Conservation (phyloP, 2,113 vertebrate genomes). For the Microtus richardsoni region DNA sequence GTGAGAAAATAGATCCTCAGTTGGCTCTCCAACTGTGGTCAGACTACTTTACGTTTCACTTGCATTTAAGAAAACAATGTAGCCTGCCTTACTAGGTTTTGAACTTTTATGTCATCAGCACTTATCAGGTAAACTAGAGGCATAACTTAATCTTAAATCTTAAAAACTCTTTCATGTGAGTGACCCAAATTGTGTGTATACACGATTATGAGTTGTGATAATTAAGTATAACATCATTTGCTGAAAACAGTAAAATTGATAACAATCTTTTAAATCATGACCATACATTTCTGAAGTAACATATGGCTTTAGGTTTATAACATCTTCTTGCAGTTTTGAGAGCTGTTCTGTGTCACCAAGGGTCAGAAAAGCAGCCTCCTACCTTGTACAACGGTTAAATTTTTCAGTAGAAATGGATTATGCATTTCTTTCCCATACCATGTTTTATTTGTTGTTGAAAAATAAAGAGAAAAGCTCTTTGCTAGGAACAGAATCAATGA, state of each 20-base stretch:
- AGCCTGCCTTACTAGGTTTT: not conserved
- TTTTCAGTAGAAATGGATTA: not conserved
- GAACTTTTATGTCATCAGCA: not conserved
- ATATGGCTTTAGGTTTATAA: not conserved
- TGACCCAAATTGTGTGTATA: not conserved
- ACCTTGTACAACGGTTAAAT: not conserved
- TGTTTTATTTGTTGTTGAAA: not conserved
- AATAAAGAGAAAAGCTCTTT: not conserved
- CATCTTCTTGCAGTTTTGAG: not conserved
- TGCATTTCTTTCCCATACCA: not conserved
- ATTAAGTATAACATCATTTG: not conserved
- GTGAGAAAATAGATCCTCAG: not conserved
- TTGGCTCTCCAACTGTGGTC: not conserved
- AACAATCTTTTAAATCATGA: not conserved
- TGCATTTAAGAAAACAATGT: not conserved
- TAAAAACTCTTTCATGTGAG: not conserved
- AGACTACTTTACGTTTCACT: not conserved
- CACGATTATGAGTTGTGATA: not conserved
- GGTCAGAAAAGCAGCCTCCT: not conserved
- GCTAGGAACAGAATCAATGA: not conserved
- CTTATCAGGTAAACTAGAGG: not conserved
- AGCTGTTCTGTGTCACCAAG: not conserved
- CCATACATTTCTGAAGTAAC: not conserved
- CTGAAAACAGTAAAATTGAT: not conserved
- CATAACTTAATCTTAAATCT: not conserved